Base-by-base conservation (phyloP, 2,113 vertebrate species). In the Rhadina sibilatrix region DNA sequence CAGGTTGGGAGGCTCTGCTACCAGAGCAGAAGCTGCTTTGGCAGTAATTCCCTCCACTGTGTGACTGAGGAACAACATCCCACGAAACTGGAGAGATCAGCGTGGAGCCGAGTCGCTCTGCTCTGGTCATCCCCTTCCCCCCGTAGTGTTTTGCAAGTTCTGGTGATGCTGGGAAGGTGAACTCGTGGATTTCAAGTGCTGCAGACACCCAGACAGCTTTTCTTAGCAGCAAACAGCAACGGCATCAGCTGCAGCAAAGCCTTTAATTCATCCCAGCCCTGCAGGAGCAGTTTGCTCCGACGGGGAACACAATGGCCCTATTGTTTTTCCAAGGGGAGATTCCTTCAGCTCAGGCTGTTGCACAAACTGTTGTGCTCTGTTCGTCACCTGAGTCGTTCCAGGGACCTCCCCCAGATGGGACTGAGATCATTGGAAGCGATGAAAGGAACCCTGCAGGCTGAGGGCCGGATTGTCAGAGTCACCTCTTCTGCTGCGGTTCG, bases 321-420 rank as follows among this genome's bases (percentile, higher is more conserved):
- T 93, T 96, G 94, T 95, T 90, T 78, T 21, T 25, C 76, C 70
- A 23, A 28, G 25, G 38, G 89, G 89, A 77, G 83, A 92, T 94
- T 81, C 89, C 88, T 28, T 33, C 11, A 25, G 61, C 31, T 42
- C 50, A 30, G 1, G 24, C 85, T 57, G 13, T 20, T 89, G 90
- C 15, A 4, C 25, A 89, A 91, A 75, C 31, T 33, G 9, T 31
- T 35, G 38, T 79, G 85, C 83, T 96, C 80, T 92, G 23, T 92
- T 93, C 96, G 64, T 87, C 80, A 96, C 94, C 96, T 78, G 75
- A 37, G 35, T 83, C 76, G 8, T 82, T 46, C 16, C 64, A 40
- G 10, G 5, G 60, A 17, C 60, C 37, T 85, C 63, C 25, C 53
- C 31, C 5, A 42, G 63, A 40, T 12, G 59, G 57, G 25, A 10